Base-by-base conservation (phyloP, 2,113 vertebrate genomes). In the Rhinopomastus cyanomelas region DNA sequence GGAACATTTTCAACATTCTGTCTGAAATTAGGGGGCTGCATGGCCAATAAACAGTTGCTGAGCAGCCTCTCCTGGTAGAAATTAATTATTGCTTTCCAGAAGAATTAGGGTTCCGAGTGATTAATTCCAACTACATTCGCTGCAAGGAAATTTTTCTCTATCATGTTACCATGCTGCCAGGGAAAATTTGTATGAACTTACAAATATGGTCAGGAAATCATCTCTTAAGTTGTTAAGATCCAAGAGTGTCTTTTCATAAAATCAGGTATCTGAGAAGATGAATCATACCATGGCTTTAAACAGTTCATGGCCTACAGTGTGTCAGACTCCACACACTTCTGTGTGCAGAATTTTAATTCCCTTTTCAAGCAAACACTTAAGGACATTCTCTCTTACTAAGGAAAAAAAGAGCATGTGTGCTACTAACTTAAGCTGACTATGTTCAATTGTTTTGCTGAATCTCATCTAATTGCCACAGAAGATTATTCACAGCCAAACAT, bases 1-100 rank as follows among this genome's bases (percentile, higher is more conserved):
- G 11, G 44, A 62, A 48, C 8, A 1, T 60, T 81, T 81, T 32
- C 57, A 59, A 29, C 10, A 62, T 67, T 18, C 23, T 65, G 22
- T 20, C 49, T 73, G 72, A 90, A 83, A 57, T 36, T 16, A 39
- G 59, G 11, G 34, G 46, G 4, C 39, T 76, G 49, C 21, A 11
- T 1, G 4, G 37, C 26, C 53, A 49, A 88, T 30, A 74, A 81
- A 42, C 77, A 85, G 91, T 37, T 83, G 69, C 79, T 68, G 83
- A 93, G 79, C 83, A 78, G 53, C 95, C 93, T 76, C 96, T 96
- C 46, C 84, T 95, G 94, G 91, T 37, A 73, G 57, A 88, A 85
- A 59, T 8, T 4, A 68, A 68, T 74, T 83, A 95, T 23, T 94
- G 68, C 88, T 92, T 86, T 74, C 57, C n/a, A 71, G 44, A 59